phyloP scores from a whole-genome alignment of 2,113 vertebrate species.

The Salvator merianae region DNA sequence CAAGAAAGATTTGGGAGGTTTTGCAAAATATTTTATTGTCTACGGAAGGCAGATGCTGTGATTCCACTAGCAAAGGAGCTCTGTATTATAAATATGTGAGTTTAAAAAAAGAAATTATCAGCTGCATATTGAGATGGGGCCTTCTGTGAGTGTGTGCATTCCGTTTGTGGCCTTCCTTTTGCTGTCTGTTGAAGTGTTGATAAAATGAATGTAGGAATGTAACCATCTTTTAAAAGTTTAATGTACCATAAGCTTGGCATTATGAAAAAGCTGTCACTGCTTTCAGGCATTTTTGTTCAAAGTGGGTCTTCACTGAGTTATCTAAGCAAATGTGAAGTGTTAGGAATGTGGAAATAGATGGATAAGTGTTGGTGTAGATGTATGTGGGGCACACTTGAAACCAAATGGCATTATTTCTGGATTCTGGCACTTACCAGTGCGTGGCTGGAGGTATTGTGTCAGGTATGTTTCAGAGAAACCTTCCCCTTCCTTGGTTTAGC shows the following conservation, averaged over 20 bases:
- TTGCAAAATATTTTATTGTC: slow-evolving; percentile 50
- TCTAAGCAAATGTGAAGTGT: slow-evolving; percentile 65
- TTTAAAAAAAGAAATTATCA: slow-evolving; percentile 20
- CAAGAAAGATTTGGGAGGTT: slow-evolving; percentile 15
- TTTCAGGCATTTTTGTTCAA: slow-evolving; percentile 62
- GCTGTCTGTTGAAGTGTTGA: slow-evolving; percentile 59
- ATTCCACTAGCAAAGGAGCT: slow-evolving; percentile 28
- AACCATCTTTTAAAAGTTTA: slow-evolving; percentile 70
- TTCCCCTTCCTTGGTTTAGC: neutral
- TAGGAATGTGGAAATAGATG: slow-evolving; percentile 47
- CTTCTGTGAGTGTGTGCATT: slow-evolving; percentile 50
- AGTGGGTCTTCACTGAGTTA: slow-evolving; percentile 63
- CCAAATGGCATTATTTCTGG: slow-evolving; percentile 60
- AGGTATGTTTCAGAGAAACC: neutral
- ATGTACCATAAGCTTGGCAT: slow-evolving; percentile 68
- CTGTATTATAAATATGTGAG: too few species aligned
- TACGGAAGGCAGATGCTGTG: slow-evolving; percentile 37
- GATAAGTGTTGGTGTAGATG: slow-evolving; percentile 58
- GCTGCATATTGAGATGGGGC: slow-evolving; percentile 41
- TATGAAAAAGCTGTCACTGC: slow-evolving; percentile 69
- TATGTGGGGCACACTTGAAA: slow-evolving; percentile 33
- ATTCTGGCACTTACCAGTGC: slow-evolving; percentile 12
- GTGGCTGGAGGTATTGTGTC: neutral
- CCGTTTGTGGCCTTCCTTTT: slow-evolving; percentile 63
- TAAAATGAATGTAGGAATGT: slow-evolving; percentile 66